Percentiles rank a stretch among this genome's conserved stretches.
These are phyloP conservation scores for Drosophila ananassae DNA, from an alignment of 1,140 invertebrate genomes.

Conservation along the genomic window DNA sequence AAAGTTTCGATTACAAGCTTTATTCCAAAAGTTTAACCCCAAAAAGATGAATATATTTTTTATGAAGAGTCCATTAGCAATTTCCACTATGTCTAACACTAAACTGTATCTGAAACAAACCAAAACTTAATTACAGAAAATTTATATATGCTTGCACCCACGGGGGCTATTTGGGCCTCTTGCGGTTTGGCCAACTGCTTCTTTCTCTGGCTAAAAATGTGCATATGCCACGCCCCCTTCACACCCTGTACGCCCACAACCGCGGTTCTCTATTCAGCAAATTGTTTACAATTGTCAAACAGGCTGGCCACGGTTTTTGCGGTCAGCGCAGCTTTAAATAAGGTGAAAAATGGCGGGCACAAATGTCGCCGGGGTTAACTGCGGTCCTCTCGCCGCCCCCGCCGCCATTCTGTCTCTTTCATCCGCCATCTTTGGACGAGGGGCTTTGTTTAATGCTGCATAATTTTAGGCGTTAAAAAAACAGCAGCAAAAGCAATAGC, in stretches of 20 bases:
- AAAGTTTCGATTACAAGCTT: not conserved
- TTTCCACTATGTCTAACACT: not conserved
- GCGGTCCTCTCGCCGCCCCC: not conserved
- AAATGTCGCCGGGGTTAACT: conserved; percentile 46
- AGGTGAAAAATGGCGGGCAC: conserved; percentile 58
- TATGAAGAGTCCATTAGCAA: not conserved
- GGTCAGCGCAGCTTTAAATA: conserved; percentile 58
- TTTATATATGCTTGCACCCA: conserved; percentile 29
- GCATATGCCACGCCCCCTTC: conserved; percentile 31
- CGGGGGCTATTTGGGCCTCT: not conserved
- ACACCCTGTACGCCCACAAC: conserved; percentile 8
- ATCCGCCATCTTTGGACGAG: conserved; percentile 27
- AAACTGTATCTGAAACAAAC: conserved; percentile 14
- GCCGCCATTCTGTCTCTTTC: not conserved
- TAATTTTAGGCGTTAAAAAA: conserved; percentile 79
- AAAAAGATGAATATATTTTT: not conserved
- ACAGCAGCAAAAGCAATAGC: conserved; percentile 50
- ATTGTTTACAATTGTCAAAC: conserved; percentile 57
- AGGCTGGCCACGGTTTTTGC: conserved; percentile 50
- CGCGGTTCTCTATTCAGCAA: conserved; percentile 41
- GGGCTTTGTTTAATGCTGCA: conserved; percentile 73
- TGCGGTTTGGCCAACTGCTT: conserved; percentile 33
- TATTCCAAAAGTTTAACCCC: not conserved
- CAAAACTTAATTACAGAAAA: conserved; percentile 42
- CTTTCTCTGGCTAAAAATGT: conserved; percentile 20